phyloP scores from a whole-genome alignment of 2,113 vertebrate species.

The Abramis brama region DNA sequence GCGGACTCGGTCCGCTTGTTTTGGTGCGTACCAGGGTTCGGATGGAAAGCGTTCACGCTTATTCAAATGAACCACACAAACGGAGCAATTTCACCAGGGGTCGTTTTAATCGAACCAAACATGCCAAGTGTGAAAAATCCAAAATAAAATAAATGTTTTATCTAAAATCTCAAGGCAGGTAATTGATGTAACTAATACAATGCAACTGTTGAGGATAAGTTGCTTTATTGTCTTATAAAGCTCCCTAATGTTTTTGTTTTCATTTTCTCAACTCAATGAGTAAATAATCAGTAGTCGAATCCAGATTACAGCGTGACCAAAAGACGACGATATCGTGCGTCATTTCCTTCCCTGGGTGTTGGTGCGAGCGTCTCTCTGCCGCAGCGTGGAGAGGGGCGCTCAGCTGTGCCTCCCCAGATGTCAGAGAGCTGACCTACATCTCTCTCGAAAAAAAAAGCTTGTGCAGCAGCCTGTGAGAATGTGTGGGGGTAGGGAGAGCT shows the following conservation, averaged over 20 bases:
- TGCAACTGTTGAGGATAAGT: background rate
- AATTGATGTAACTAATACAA: background rate
- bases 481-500: constrained; percentile 55
- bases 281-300: constrained; percentile 5
- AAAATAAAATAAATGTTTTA: too few species aligned
- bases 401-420: constrained; percentile 56
- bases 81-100: too few species aligned
- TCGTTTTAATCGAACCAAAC: too few species aligned
- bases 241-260: constrained; percentile 11
- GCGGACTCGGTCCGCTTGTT: too few species aligned
- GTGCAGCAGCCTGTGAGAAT: constrained; percentile 68
- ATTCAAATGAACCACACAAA: too few species aligned
- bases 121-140: too few species aligned
- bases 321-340: background rate
- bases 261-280: background rate
- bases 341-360: background rate
- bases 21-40: too few species aligned
- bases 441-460: constrained; percentile 54
- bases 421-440: constrained; percentile 71
- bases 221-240: background rate
- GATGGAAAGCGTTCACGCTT: too few species aligned
- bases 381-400: constrained; percentile 44
- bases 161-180: background rate
- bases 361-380: constrained; percentile 50
- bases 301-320: background rate